Conservation (phyloP, 2,797 vertebrate genomes). For the Apogon hyalosoma region DNA sequence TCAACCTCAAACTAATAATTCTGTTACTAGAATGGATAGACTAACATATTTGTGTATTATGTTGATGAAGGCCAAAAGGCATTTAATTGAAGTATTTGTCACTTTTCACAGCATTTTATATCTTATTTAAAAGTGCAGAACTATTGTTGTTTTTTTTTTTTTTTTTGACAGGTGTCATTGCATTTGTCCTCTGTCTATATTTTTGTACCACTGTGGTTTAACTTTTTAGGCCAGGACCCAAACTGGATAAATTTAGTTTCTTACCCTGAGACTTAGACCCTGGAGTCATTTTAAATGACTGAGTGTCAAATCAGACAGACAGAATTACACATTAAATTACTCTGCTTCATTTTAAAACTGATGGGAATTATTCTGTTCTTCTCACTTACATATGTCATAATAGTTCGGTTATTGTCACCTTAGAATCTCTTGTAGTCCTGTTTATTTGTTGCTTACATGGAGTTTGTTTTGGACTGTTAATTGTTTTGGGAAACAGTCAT, state of each 20-base stretch:
- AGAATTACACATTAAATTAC: conserved; percentile 7
- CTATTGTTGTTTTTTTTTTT: conserved; percentile 20
- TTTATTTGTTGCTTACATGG: too few species aligned
- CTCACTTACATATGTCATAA: too few species aligned
- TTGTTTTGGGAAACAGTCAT: too few species aligned
- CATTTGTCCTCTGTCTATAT: background rate
- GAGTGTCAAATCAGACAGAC: conserved; percentile 1
- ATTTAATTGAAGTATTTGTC: too few species aligned
- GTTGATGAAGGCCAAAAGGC: too few species aligned
- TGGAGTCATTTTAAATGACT: background rate
- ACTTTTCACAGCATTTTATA: too few species aligned
- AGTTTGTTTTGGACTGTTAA: too few species aligned
- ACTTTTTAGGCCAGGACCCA: conserved; percentile 13
- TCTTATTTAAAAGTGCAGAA: conserved; percentile 4
- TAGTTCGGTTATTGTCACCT: too few species aligned
- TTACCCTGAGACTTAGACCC: background rate
- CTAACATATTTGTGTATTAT: too few species aligned
- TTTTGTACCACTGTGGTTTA: conserved; percentile 10
- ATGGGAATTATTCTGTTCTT: background rate
- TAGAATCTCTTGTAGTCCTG: too few species aligned
- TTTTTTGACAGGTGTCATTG: conserved; percentile 32
- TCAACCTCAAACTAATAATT: too few species aligned
- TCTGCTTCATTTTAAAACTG: conserved; percentile 25
- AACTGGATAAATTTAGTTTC: conserved; percentile 2
- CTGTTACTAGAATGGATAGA: too few species aligned